Evolutionary conservation across 92 coral and sea anemone species (phyloP), one percentile per base, ranked within the genome.

Genomic region (Palythoa caribaeorum): DNA sequence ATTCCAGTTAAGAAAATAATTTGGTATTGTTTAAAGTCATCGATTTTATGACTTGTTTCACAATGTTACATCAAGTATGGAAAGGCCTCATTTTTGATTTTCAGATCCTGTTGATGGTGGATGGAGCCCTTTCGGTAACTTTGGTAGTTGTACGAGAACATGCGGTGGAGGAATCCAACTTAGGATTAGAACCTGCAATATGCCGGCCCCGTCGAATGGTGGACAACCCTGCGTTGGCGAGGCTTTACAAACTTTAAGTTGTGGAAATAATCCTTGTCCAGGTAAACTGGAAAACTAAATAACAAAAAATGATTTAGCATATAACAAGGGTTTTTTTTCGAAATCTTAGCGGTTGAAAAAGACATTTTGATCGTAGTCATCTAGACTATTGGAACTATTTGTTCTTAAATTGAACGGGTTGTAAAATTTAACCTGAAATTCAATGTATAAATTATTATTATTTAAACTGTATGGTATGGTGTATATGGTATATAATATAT

Each of bases 121-220:
- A 2, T 73, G 78, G 78, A 73, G 11, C 53, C 10, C 8, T 12
- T 73, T 73, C 10, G 51, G 12, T 12, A 54, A 44, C 39, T 1
- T 73, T 1, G 54, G 52, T 11, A 0, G 6, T 16, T 73, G 78
- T 10, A 12, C 78, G 9, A 73, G 11, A 40, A 38, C 78, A 3
- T 73, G 78, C 20, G 78, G 78, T 38, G 78, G 78, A 12, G 78
- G 78, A 73, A 37, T 13, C 52, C 78, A 17, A 10, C 38, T 38
- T 5, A 38, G 78, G 3, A 21, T 20, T 15, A 54, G 78, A 40
- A 3, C 54, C 28, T 73, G 78, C 17, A 73, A 51, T 5, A 73
- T 39, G 39, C 78, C 78, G 3, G 20, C 20, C 3, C 78, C 78
- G 13, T 73, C 78, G 39, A 38, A 38, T 16, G 48, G 48, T 20